Evolutionary conservation across 2,888 invertebrate genomes (phyloP).

Genomic region (Lagria hirta): DNA sequence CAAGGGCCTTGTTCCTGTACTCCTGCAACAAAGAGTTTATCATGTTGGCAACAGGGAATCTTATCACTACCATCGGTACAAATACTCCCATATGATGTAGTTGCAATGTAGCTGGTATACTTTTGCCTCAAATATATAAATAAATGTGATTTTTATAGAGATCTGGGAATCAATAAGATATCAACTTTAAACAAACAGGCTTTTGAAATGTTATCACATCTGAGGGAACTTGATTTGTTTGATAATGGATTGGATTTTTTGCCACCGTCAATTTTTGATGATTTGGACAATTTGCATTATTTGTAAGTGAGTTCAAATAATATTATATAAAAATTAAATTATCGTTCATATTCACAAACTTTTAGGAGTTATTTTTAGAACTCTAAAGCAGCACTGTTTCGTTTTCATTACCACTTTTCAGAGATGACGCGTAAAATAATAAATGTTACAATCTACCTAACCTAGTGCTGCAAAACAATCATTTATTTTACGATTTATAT

Average conservation of each 20-base stretch:
- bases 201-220: constrained; percentile 65
- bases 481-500: too few relatives aligned
- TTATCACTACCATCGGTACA: constrained; percentile 63
- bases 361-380: too few relatives aligned
- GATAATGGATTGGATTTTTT: constrained; percentile 71
- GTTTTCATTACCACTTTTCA: too few relatives aligned
- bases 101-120: constrained; percentile 61
- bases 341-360: constrained; percentile 1
- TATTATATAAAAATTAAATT: constrained; percentile 9
- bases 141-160: constrained; percentile 57
- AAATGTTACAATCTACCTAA: too few relatives aligned
- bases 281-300: constrained; percentile 63
- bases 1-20: constrained; percentile 67
- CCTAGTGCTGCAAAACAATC: too few relatives aligned
- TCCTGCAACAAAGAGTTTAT: constrained; percentile 64
- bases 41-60: constrained; percentile 68
- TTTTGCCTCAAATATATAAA: too few relatives aligned
- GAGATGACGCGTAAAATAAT: too few relatives aligned
- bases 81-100: constrained; percentile 64
- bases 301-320: constrained; percentile 58
- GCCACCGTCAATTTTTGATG: constrained; percentile 65
- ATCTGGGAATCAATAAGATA: constrained; percentile 70
- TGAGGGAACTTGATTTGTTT: constrained; percentile 70
- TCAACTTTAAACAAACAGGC: constrained; percentile 69
- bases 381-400: too few relatives aligned